phyloP scores from a whole-genome alignment of 2,888 invertebrate genomes.

The Invenusta paracnida region DNA sequence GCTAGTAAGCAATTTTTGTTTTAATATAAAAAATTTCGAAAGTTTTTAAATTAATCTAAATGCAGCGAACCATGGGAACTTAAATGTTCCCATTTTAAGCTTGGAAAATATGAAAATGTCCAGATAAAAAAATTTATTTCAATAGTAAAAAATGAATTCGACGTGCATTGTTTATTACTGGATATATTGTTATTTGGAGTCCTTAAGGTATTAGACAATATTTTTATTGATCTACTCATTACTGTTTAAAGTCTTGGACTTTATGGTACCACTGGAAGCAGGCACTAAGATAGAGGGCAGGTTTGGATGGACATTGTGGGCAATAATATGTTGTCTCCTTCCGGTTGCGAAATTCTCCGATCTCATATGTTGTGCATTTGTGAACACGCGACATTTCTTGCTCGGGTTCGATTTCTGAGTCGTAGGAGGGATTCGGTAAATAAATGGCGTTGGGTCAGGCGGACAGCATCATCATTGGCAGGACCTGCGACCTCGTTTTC shows the following conservation, averaged over 20 bases:
- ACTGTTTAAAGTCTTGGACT: conserved; percentile 30
- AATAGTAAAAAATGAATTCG: background rate
- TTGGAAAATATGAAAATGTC: conserved; percentile 9
- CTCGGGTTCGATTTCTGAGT: background rate
- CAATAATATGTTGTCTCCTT: conserved; percentile 29
- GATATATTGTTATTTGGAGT: background rate
- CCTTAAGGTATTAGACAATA: conserved; percentile 3
- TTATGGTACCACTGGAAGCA: conserved; percentile 22
- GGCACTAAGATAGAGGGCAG: conserved; percentile 1
- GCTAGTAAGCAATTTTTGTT: no score
- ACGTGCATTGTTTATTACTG: background rate
- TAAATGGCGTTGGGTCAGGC: conserved; percentile 24
- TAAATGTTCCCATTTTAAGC: background rate
- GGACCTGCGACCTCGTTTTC: conserved; percentile 1
- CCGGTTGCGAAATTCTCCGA: background rate
- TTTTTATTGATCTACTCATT: background rate
- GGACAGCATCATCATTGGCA: conserved; percentile 30
- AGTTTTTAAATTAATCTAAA: no score
- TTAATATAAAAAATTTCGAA: no score
- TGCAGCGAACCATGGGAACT: no score
- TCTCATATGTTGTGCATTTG: conserved; percentile 16
- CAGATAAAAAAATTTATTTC: background rate
- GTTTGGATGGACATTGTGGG: conserved; percentile 33
- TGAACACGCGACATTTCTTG: conserved; percentile 19
- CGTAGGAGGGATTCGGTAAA: background rate